These are phyloP conservation scores for Caenorhabditis uteleia DNA, from an alignment of 2,888 invertebrate genomes.

Conservation along the genomic window DNA sequence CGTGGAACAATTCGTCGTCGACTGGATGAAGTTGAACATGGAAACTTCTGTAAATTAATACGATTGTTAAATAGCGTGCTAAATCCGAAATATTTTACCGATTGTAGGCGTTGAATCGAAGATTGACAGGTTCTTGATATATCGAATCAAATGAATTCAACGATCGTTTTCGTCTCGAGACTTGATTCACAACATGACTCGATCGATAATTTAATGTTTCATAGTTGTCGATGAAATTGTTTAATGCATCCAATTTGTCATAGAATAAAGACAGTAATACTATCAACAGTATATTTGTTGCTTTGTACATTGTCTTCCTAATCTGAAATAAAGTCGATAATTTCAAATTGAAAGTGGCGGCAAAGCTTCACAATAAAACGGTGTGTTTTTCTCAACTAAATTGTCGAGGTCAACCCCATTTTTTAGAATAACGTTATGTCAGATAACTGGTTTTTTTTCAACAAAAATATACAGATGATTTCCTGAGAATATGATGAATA, in stretches of 20 bases:
- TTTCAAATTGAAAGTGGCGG: no score
- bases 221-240: conserved; percentile 65
- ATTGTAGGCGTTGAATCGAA: conserved; percentile 55
- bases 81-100: conserved; percentile 24
- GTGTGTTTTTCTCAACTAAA: no score
- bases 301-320: no score
- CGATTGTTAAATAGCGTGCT: not conserved
- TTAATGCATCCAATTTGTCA: conserved; percentile 31
- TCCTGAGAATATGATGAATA: no score
- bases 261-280: no score
- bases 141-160: conserved; percentile 14
- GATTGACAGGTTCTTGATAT: conserved; percentile 41
- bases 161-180: conserved; percentile 44
- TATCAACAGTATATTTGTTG: no score
- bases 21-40: conserved; percentile 59
- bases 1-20: conserved; percentile 54
- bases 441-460: no score
- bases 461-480: no score
- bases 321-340: no score
- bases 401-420: no score
- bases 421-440: no score
- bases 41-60: conserved; percentile 54
- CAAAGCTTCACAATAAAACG: no score
- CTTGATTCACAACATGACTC: conserved; percentile 29
- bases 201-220: conserved; percentile 62